phyloP scores from a whole-genome alignment of 2,797 vertebrate species.

The Moxostoma hubbsi region DNA sequence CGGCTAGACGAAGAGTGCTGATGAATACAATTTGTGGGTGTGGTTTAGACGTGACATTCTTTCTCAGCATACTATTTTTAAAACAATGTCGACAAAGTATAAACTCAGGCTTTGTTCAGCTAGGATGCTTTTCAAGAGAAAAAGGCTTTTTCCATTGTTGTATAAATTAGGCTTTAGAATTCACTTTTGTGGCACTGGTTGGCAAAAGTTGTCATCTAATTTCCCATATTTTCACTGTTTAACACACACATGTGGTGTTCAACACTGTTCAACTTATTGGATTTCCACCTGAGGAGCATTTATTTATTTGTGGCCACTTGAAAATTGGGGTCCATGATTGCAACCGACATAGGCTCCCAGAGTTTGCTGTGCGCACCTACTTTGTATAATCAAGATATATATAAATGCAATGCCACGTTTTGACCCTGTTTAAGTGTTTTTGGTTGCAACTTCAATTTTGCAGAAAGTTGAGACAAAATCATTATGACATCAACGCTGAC shows the following conservation, averaged over 20 bases:
- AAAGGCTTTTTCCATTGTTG: neutral
- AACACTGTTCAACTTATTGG: slow-evolving; percentile 16
- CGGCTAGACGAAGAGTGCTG: no score
- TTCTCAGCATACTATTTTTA: no score
- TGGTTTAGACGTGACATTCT: no score
- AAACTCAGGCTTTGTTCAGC: no score
- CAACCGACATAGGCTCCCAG: neutral
- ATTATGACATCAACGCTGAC: slow-evolving; percentile 18
- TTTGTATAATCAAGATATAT: neutral
- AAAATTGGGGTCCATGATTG: slow-evolving; percentile 31
- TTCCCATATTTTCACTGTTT: slow-evolving; percentile 23
- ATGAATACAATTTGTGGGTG: no score
- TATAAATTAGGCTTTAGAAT: neutral
- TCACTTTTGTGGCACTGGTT: neutral
- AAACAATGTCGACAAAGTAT: no score
- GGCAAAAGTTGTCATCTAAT: neutral
- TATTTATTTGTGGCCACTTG: slow-evolving; percentile 34
- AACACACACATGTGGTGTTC: neutral
- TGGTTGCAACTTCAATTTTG: slow-evolving; percentile 6
- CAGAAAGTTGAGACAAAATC: slow-evolving; percentile 7
- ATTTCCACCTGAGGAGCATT: neutral
- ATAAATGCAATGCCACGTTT: neutral
- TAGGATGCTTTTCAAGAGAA: no score
- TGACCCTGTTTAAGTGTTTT: slow-evolving; percentile 1
- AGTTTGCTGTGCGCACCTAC: neutral